Percentiles rank a stretch among this genome's conserved stretches.
Conservation (phyloP, 2,797 vertebrate species). For the Acipenser oxyrinchus region DNA sequence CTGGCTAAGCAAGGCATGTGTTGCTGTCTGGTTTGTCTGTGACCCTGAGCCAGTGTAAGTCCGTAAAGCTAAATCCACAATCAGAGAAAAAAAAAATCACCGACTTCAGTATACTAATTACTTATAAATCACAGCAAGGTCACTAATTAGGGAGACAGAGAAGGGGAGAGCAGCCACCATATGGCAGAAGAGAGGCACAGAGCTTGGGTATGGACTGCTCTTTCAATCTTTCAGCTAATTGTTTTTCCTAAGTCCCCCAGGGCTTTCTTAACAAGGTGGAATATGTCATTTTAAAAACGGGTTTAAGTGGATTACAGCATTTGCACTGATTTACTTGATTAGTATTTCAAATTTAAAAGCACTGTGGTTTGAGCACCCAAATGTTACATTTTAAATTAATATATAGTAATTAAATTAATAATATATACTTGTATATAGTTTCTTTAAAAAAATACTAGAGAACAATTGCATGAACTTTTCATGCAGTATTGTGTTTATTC, state of each 20-base stretch:
- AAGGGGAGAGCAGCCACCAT: constrained; percentile 51
- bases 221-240: constrained; percentile 54
- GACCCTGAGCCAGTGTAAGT: constrained; percentile 26
- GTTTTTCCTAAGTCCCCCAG: constrained; percentile 42
- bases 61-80: constrained; percentile 38
- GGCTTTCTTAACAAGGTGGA: constrained; percentile 37
- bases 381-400: no score
- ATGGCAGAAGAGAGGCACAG: constrained; percentile 47
- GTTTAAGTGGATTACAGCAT: constrained; percentile 54
- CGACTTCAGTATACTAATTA: constrained; percentile 41
- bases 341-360: constrained; percentile 11
- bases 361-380: no score
- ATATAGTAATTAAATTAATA: no score
- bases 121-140: constrained; percentile 35
- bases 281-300: constrained; percentile 36
- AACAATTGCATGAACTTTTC: no score
- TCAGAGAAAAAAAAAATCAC: constrained; percentile 37
- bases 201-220: constrained; percentile 38
- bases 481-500: no score
- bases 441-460: no score
- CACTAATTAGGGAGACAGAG: constrained; percentile 41
- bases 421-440: no score
- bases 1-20: constrained; percentile 16
- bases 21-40: constrained; percentile 26
- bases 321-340: constrained; percentile 34